Conservation (phyloP, 1,140 invertebrate genomes). For the Hylaeus volcanicus region DNA sequence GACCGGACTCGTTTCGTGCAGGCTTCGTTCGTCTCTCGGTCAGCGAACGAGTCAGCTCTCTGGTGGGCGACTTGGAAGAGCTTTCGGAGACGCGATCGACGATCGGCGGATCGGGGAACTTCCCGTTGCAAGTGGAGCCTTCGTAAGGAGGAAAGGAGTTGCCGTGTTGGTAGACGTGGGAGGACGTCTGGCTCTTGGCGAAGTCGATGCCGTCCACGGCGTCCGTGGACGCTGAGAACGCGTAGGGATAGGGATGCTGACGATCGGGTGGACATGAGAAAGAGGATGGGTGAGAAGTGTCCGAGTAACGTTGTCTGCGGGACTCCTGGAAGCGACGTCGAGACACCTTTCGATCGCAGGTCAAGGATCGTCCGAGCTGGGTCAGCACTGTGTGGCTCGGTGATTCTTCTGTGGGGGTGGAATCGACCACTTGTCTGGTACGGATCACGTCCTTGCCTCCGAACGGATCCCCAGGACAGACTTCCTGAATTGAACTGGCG, state of each 20-base stretch:
- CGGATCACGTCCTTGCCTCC: constrained; percentile 79
- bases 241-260: constrained; percentile 33
- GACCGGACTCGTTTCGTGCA: constrained; percentile 47
- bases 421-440: constrained; percentile 77
- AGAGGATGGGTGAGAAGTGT: not conserved
- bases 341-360: constrained; percentile 31
- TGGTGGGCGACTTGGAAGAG: not conserved
- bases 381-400: constrained; percentile 80
- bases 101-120: not conserved
- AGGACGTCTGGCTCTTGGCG: not conserved
- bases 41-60: constrained; percentile 67
- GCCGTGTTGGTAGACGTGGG: constrained; percentile 28
- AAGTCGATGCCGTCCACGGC: constrained; percentile 7
- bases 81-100: not conserved
- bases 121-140: constrained; percentile 9
- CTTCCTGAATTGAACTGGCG: constrained; percentile 83
- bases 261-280: constrained; percentile 22
- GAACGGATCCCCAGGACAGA: constrained; percentile 83
- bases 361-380: constrained; percentile 80
- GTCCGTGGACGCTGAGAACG: constrained; percentile 32
- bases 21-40: constrained; percentile 70
- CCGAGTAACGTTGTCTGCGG: constrained; percentile 12
- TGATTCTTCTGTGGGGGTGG: constrained; percentile 81
- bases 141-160: constrained; percentile 61
- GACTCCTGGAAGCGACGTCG: constrained; percentile 22